Evolutionary conservation across 2,888 invertebrate genomes (phyloP).

Genomic region (Eristalis pertinax): DNA sequence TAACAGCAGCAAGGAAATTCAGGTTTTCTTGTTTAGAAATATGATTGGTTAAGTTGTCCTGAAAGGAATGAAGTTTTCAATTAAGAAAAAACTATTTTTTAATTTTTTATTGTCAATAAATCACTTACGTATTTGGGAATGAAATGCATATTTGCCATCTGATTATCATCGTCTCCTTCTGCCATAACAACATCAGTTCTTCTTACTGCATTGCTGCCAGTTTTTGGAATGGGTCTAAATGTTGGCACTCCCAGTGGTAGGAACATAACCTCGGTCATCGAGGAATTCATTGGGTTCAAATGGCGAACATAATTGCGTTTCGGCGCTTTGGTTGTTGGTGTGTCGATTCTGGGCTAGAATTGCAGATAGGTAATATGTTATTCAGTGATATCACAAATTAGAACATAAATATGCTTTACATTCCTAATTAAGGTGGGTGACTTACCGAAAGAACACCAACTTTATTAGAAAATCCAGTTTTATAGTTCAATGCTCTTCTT

Average conservation of each 20-base stretch:
- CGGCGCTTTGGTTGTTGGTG: slow-evolving; percentile 22
- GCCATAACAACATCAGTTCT: slow-evolving; percentile 27
- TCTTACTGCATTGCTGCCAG: not conserved
- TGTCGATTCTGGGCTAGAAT: not conserved
- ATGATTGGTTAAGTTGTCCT: not conserved
- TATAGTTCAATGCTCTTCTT: slow-evolving; percentile 85
- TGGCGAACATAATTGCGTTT: slow-evolving; percentile 43
- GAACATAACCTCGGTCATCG: slow-evolving; percentile 83
- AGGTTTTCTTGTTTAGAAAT: not conserved
- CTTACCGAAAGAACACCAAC: slow-evolving; percentile 78
- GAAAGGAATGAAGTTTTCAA: not conserved
- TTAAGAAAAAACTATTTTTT: not conserved
- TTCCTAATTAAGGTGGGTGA: too few relatives aligned
- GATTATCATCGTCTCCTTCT: not conserved
- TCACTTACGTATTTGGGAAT: not conserved
- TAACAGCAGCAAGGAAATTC: not conserved
- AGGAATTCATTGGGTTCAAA: slow-evolving; percentile 63
- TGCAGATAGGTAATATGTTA: not conserved
- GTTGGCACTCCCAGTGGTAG: slow-evolving; percentile 87
- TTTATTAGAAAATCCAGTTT: slow-evolving; percentile 80
- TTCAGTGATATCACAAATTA: too few relatives aligned
- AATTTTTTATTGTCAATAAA: not conserved
- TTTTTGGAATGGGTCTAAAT: slow-evolving; percentile 88
- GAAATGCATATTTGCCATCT: not conserved
- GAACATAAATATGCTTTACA: too few relatives aligned